A percentile compares a stretch with the other conserved stretches of the same genome.
phyloP scores from a whole-genome alignment of 2,888 invertebrate genomes.

The Abrostola tripartita region DNA sequence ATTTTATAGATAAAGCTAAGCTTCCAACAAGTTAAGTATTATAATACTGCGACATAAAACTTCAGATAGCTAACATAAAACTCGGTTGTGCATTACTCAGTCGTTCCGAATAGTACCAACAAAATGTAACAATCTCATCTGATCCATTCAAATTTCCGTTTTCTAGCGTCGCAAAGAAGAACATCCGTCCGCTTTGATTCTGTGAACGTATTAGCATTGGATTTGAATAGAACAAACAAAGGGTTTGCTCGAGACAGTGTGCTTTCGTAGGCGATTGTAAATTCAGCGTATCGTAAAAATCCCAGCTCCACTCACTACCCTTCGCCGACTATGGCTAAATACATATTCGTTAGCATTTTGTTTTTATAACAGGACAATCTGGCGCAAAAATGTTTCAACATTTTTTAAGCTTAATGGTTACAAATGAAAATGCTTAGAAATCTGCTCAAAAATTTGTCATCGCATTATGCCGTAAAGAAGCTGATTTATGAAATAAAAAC shows the following conservation, averaged over 20 bases:
- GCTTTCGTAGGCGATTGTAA: constrained; percentile 87
- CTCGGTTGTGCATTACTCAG: constrained; percentile 8
- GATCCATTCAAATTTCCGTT: constrained; percentile 79
- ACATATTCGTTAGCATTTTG: constrained; percentile 51
- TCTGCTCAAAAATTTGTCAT: constrained; percentile 53
- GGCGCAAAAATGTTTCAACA: constrained; percentile 25
- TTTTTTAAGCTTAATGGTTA: constrained; percentile 39
- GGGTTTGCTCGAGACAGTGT: constrained; percentile 86
- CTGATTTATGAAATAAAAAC: constrained; percentile 60
- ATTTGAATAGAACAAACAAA: constrained; percentile 89
- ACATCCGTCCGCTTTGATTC: constrained; percentile 85
- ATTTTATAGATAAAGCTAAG: neutral
- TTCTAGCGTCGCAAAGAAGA: constrained; percentile 78
- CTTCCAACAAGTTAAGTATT: constrained; percentile 1
- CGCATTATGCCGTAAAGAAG: constrained; percentile 42
- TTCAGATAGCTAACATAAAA: constrained; percentile 23
- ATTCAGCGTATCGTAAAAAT: constrained; percentile 86
- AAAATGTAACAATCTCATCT: constrained; percentile 72
- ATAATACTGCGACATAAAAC: constrained; percentile 22
- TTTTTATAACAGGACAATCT: constrained; percentile 47
- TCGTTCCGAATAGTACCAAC: constrained; percentile 51
- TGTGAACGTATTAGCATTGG: constrained; percentile 86
- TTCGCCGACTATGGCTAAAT: constrained; percentile 41
- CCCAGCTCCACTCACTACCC: constrained; percentile 62
- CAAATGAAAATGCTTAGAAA: constrained; percentile 41